These are phyloP conservation scores for Stenchaetothrips biformis DNA, from an alignment of 2,888 invertebrate genomes.

Conservation along the genomic window DNA sequence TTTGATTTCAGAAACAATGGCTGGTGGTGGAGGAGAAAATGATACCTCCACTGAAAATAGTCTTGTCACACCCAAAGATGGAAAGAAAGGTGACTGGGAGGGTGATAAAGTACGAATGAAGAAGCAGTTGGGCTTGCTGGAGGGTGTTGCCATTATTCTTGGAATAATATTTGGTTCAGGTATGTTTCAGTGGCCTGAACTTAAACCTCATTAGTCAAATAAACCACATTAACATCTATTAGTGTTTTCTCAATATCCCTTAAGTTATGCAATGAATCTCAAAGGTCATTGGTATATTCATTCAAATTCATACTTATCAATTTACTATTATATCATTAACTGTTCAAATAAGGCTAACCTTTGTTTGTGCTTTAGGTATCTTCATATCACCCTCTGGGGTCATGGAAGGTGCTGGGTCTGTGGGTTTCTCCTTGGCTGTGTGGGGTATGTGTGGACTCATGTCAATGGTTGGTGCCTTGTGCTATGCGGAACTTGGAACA, in stretches of 20 bases:
- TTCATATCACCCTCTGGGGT: slow-evolving; percentile 96
- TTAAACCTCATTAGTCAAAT: too few species aligned
- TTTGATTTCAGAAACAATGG: neutral
- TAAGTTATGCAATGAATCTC: too few species aligned
- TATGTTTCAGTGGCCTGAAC: slow-evolving; percentile 41
- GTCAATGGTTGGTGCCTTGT: slow-evolving; percentile 89
- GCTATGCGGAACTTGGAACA: slow-evolving; percentile 93
- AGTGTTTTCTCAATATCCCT: neutral
- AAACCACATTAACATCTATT: neutral
- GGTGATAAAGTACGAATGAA: slow-evolving; percentile 68
- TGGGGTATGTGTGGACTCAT: slow-evolving; percentile 86
- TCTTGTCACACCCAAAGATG: slow-evolving; percentile 1
- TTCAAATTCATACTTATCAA: neutral
- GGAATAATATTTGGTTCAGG: slow-evolving; percentile 93
- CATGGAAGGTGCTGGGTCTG: slow-evolving; percentile 80
- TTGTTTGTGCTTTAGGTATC: slow-evolving; percentile 58
- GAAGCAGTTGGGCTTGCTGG: slow-evolving; percentile 81
- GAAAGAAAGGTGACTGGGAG: neutral
- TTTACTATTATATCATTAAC: neutral
- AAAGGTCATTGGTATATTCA: neutral
- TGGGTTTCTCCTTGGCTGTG: slow-evolving; percentile 79
- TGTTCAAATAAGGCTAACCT: neutral
- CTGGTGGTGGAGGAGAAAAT: neutral
- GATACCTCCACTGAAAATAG: neutral
- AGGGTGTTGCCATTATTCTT: slow-evolving; percentile 89